Percentiles rank a stretch among this genome's conserved stretches.
phyloP scores from a whole-genome alignment of 1,140 invertebrate genomes.

The Zophobas morio region DNA sequence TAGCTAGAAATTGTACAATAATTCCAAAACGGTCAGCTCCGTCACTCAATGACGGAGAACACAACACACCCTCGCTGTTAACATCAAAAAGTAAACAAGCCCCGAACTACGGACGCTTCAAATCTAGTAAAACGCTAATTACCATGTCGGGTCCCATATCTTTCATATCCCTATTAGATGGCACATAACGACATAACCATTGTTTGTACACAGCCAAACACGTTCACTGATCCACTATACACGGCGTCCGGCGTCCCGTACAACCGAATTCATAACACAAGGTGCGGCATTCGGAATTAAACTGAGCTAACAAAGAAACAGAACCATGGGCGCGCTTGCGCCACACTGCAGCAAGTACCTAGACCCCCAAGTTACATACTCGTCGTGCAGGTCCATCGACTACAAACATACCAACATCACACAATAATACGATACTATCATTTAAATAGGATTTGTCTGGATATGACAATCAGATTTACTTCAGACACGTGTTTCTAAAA shows the following conservation, averaged over 20 bases:
- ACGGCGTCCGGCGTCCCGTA: slow-evolving; percentile 79
- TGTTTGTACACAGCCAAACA: slow-evolving; percentile 47
- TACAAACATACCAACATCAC: background rate
- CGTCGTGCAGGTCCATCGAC: slow-evolving; percentile 14
- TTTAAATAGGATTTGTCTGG: background rate
- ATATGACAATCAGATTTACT: too few species aligned
- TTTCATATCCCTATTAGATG: slow-evolving; percentile 73
- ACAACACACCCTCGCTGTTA: slow-evolving; percentile 19
- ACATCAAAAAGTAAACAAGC: slow-evolving; percentile 21
- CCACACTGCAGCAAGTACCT: slow-evolving; percentile 49
- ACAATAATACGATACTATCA: slow-evolving; percentile 3
- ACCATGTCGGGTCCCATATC: slow-evolving; percentile 84
- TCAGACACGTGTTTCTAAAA: too few species aligned
- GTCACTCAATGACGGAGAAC: background rate
- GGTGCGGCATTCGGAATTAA: slow-evolving; percentile 58
- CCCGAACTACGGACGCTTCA: slow-evolving; percentile 32
- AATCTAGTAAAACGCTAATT: slow-evolving; percentile 72
- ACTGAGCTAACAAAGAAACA: slow-evolving; percentile 61
- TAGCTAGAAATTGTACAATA: too few species aligned
- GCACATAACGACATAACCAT: slow-evolving; percentile 57
- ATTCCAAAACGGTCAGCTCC: too few species aligned
- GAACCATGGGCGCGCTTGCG: slow-evolving; percentile 53
- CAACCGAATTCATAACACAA: slow-evolving; percentile 54
- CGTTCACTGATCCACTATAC: slow-evolving; percentile 64
- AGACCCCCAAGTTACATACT: slow-evolving; percentile 23